phyloP scores from a whole-genome alignment of 1,140 invertebrate species.

The Bactericera cockerelli region DNA sequence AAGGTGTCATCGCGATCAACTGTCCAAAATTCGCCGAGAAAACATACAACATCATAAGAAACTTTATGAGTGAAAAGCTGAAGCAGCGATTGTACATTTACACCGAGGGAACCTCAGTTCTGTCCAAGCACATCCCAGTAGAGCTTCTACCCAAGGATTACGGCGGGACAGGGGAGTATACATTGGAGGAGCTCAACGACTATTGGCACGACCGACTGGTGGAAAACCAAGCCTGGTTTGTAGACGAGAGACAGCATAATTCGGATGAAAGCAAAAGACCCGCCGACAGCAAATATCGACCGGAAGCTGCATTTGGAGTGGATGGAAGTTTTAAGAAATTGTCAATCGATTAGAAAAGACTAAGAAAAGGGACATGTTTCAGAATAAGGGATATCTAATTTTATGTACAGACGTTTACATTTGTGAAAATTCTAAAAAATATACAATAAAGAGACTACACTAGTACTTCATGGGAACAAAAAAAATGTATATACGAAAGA shows the following conservation, averaged over 20 bases:
- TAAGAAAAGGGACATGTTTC: not conserved
- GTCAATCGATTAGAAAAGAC: slow-evolving; percentile 13
- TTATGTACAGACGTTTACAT: not conserved
- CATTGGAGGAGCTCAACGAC: slow-evolving; percentile 9
- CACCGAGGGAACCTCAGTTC: not conserved
- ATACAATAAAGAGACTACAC: too few relatives aligned
- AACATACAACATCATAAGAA: slow-evolving; percentile 43
- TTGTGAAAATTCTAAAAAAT: too few relatives aligned
- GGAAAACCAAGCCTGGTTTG: slow-evolving; percentile 12
- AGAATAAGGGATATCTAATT: not conserved
- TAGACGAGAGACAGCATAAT: slow-evolving; percentile 10
- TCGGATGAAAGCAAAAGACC: slow-evolving; percentile 15
- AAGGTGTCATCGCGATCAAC: slow-evolving; percentile 47
- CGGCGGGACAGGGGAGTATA: slow-evolving; percentile 14
- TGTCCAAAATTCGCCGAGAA: slow-evolving; percentile 46
- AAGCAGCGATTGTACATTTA: not conserved
- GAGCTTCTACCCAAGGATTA: slow-evolving; percentile 17
- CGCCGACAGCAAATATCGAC: slow-evolving; percentile 12
- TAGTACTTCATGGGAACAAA: too few relatives aligned
- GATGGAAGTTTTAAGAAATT: slow-evolving; percentile 16
- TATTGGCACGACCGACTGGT: slow-evolving; percentile 12
- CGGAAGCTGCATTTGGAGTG: slow-evolving; percentile 13
- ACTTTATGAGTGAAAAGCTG: slow-evolving; percentile 47
- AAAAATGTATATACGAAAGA: too few relatives aligned
- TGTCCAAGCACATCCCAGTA: slow-evolving; percentile 13